Conservation (phyloP, 2,797 vertebrate genomes). For the Tamandua tetradactyla region DNA sequence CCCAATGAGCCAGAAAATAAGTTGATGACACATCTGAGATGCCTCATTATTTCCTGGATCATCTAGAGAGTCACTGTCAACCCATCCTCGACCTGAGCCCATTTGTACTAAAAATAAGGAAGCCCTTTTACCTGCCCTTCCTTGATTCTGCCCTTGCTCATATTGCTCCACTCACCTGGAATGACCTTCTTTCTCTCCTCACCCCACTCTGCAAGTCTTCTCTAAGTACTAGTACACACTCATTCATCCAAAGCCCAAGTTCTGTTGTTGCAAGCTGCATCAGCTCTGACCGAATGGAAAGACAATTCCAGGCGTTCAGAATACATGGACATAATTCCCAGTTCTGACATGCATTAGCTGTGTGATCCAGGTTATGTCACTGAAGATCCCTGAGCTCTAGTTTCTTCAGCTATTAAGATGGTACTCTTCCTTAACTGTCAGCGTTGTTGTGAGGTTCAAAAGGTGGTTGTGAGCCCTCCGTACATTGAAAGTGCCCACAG, state of each 20-base stretch:
- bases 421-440: background rate
- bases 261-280: background rate
- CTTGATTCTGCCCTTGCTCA: background rate
- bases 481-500: background rate
- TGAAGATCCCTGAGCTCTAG: background rate
- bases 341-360: background rate
- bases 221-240: background rate
- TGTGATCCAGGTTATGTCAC: background rate
- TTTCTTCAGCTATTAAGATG: slow-evolving; percentile 10
- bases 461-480: background rate
- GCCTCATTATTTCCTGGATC: slow-evolving; percentile 43
- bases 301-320: background rate
- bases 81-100: background rate
- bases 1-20: slow-evolving; percentile 41
- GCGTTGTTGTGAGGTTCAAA: background rate
- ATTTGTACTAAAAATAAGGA: background rate
- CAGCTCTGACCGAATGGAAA: background rate
- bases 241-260: background rate
- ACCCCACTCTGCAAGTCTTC: background rate
- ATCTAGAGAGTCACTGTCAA: background rate
- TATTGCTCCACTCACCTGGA: background rate
- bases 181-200: background rate
- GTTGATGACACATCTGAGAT: background rate
- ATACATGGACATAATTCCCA: background rate
- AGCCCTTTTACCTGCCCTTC: background rate